phyloP scores from a whole-genome alignment of 2,113 vertebrate genomes.

The Odocoileus virginianus region DNA sequence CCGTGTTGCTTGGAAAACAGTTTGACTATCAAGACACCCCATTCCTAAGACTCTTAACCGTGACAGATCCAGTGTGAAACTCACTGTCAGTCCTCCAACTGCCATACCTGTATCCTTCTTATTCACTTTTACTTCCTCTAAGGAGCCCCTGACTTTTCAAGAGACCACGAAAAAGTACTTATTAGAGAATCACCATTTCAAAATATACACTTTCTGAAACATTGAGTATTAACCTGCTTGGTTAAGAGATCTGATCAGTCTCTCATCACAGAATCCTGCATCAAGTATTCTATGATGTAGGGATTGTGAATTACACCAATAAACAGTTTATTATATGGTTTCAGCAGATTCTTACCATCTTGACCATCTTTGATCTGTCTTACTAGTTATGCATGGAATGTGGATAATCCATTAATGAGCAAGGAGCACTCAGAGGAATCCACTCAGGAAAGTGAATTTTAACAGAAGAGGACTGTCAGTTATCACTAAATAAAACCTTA shows the following conservation, averaged over 20 bases:
- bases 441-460: not conserved
- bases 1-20: conserved; percentile 74
- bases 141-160: not conserved
- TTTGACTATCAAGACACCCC: conserved; percentile 74
- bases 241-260: not conserved
- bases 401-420: not conserved
- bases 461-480: not conserved
- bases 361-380: not conserved
- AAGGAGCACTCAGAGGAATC: not conserved
- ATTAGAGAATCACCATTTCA: not conserved
- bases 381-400: not conserved
- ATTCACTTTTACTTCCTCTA: not conserved
- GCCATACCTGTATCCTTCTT: conserved; percentile 49
- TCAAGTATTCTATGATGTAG: not conserved
- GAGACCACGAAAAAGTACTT: not conserved
- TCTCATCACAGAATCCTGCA: not conserved
- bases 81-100: conserved; percentile 63
- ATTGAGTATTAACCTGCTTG: not conserved
- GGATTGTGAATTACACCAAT: not conserved
- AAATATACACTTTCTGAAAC: not conserved
- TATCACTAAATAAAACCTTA: not conserved
- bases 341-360: not conserved
- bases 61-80: conserved; percentile 70
- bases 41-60: conserved; percentile 64
- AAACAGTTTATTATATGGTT: not conserved